Evolutionary conservation across 2,888 invertebrate genomes (phyloP).

Genomic region (Chalcis sispes): DNA sequence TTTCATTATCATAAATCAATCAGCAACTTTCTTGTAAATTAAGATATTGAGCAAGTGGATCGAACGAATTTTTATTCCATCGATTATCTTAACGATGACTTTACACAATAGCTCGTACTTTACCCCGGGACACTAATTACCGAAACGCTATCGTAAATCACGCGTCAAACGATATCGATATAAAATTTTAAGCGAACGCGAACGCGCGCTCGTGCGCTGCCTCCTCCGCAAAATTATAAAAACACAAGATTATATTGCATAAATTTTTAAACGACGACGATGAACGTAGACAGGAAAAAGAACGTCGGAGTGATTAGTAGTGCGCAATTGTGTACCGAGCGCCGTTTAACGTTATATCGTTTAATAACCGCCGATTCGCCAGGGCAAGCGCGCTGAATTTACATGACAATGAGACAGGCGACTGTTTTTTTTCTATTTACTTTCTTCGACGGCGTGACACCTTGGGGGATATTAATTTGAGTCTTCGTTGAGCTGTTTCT

Average conservation of each 20-base stretch:
- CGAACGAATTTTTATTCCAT: neutral
- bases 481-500: neutral
- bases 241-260: neutral
- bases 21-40: neutral
- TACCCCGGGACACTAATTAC: too few species aligned
- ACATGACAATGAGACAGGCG: slow-evolving; percentile 36
- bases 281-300: neutral
- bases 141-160: neutral
- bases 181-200: too few species aligned
- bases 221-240: slow-evolving; percentile 23
- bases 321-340: too few species aligned
- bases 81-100: too few species aligned
- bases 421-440: neutral
- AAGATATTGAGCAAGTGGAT: neutral
- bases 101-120: too few species aligned
- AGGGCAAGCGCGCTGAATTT: too few species aligned
- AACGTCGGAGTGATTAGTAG: slow-evolving; percentile 14
- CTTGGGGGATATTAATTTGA: slow-evolving; percentile 12
- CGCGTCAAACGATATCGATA: neutral
- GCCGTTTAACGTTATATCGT: slow-evolving; percentile 6
- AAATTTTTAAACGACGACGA: neutral
- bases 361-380: slow-evolving; percentile 36
- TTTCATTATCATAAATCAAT: slow-evolving; percentile 32
- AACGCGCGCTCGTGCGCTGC: too few species aligned
- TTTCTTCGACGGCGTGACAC: too few species aligned